Evolutionary conservation across 35 echinoderm and acorn worm genomes (phyloP), one percentile per base, ranked within the genome.

Genomic region (Hemicentrotus pulcherrimus): DNA sequence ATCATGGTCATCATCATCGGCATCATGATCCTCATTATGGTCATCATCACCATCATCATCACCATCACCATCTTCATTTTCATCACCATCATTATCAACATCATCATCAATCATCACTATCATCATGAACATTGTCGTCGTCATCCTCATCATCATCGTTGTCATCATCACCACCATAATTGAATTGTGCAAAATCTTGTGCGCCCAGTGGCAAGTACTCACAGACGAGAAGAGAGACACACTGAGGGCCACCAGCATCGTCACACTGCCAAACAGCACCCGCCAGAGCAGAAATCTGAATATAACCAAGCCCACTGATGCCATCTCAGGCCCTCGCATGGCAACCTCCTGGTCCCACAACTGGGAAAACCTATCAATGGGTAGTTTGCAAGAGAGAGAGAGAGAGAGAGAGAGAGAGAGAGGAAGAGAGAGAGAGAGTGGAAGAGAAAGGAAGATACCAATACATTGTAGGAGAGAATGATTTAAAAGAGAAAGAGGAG

Each of bases 211-310:
- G 88, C 32, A 59, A 90, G 31, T 46, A 94, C 95, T 95, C 58
- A 95, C 95, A 19, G 95, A 61, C 8, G 95, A 35, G 33, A 95
- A 65, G 22, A 91, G 86, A 46, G 31, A 41, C 0, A 32, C 10
- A 2, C 15, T 3, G 1, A 95, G 48, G 46, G 47, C 86, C 55
- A 92, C 28, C 52, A 95, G 59, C 19, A 91, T 86, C 0, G 11
- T 12, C 14, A 91, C 0, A 86, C 87, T 86, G 41, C 95, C 91
- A 31, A 70, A 7, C 18, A 95, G 0, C 10, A 89, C 47, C 9
- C 95, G 47, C 32, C 33, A 91, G 55, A 70, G 31, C 16, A 95
- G 32, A 45, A 95, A 95, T 71, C 89, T 50, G 35, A 95, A 95
- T 24, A 91, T 41, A 16, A 95, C 95, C 31, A 11, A 28, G 13